phyloP scores from a whole-genome alignment of 2,797 vertebrate species.

The Aulostomus chinensis region DNA sequence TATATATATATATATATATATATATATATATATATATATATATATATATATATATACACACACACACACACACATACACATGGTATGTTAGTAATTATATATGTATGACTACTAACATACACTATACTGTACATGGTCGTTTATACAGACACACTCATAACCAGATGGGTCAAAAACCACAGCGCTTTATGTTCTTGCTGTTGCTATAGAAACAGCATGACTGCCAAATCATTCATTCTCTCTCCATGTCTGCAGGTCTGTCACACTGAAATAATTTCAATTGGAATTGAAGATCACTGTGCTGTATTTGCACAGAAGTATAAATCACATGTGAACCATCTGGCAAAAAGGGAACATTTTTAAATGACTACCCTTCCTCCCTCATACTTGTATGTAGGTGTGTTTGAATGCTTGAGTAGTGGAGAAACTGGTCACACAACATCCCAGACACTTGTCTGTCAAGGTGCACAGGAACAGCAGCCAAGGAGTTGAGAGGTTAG shows the following conservation, averaged over 20 bases:
- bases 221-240: slow-evolving; percentile 42
- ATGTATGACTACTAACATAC: too few species aligned
- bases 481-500: neutral
- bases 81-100: too few species aligned
- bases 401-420: slow-evolving; percentile 4
- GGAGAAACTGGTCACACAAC: slow-evolving; percentile 7
- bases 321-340: neutral
- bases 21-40: too few species aligned
- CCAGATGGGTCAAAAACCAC: slow-evolving; percentile 39
- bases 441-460: slow-evolving; percentile 2
- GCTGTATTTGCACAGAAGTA: slow-evolving; percentile 3
- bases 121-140: too few species aligned
- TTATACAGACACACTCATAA: slow-evolving; percentile 46
- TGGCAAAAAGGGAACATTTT: neutral
- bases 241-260: slow-evolving; percentile 15
- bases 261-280: neutral
- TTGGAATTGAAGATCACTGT: slow-evolving; percentile 9
- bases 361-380: neutral
- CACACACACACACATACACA: too few species aligned
- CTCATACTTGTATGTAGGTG: neutral
- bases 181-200: slow-evolving; percentile 73
- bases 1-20: too few species aligned
- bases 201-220: slow-evolving; percentile 78
- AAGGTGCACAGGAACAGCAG: neutral
- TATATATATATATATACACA: too few species aligned